phyloP scores from a whole-genome alignment of 1,140 invertebrate genomes.

The Asobara japonica region DNA sequence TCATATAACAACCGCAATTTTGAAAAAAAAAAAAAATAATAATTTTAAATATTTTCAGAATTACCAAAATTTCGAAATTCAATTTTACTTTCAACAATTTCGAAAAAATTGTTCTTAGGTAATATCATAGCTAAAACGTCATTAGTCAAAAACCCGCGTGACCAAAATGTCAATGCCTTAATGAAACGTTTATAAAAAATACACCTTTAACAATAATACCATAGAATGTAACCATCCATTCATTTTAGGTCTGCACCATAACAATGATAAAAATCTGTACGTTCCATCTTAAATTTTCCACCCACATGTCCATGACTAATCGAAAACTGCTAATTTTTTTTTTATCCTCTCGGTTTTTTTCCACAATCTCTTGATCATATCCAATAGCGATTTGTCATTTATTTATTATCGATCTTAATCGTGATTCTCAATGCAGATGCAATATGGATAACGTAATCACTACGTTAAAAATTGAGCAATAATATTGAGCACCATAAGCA shows the following conservation, averaged over 20 bases:
- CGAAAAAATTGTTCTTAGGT: too few species aligned
- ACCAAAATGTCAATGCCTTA: neutral
- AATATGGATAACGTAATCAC: neutral
- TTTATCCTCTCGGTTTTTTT: neutral
- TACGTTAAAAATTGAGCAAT: slow-evolving; percentile 45
- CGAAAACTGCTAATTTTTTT: neutral
- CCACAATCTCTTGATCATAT: neutral
- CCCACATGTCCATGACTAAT: too few species aligned
- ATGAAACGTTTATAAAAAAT: slow-evolving; percentile 1
- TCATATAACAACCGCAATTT: too few species aligned
- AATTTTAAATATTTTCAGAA: too few species aligned
- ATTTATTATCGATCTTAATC: neutral
- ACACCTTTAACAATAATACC: neutral
- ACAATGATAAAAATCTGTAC: neutral
- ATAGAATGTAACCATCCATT: neutral
- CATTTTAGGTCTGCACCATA: neutral
- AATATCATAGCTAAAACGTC: too few species aligned
- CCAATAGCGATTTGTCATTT: neutral
- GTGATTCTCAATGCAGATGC: neutral
- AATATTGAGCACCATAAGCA: slow-evolving; percentile 40
- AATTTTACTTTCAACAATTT: too few species aligned
- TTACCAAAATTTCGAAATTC: too few species aligned
- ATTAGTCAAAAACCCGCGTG: too few species aligned
- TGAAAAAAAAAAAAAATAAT: too few species aligned
- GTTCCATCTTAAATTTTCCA: neutral